Conservation (phyloP, 2,797 vertebrate genomes). For the Myoxocephalus aenaeus region DNA sequence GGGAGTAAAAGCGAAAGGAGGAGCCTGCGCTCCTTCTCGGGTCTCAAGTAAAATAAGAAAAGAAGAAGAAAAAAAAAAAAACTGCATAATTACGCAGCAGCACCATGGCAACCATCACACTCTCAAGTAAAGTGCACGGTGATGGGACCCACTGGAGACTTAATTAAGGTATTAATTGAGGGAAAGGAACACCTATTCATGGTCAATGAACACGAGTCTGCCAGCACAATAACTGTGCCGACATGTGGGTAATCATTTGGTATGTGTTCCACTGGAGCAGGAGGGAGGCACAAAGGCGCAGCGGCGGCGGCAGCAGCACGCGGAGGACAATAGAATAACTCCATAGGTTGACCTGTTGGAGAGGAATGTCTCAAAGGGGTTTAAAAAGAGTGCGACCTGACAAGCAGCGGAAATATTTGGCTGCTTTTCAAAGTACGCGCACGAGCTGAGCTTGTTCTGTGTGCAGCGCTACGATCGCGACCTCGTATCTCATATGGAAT, state of each 20-base stretch:
- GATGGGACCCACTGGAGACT: constrained; percentile 60
- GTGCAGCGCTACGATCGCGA: not conserved
- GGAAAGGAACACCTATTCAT: constrained; percentile 64
- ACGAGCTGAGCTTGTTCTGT: not conserved
- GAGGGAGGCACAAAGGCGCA: constrained; percentile 64
- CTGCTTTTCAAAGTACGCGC: constrained; percentile 35
- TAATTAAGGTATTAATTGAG: constrained; percentile 69
- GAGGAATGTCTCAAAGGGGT: constrained; percentile 64
- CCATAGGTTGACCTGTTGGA: constrained; percentile 58
- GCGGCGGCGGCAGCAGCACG: constrained; percentile 38
- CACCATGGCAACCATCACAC: constrained; percentile 74
- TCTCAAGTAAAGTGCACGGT: constrained; percentile 37
- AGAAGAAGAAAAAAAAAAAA: constrained; percentile 21
- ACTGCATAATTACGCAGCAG: constrained; percentile 50
- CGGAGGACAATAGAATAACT: constrained; percentile 59
- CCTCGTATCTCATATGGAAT: not conserved
- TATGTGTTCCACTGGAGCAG: constrained; percentile 50
- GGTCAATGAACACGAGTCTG: constrained; percentile 57
- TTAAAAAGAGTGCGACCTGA: constrained; percentile 50
- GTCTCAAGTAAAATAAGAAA: constrained; percentile 47
- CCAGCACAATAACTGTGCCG: constrained; percentile 57
- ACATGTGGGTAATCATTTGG: constrained; percentile 60
- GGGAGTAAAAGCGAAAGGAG: constrained; percentile 28
- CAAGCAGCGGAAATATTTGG: constrained; percentile 42
- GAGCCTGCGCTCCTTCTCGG: constrained; percentile 37